A percentile compares a stretch with the other conserved stretches of the same genome.
Conservation (phyloP, 2,113 vertebrate genomes). For the Saccopteryx bilineata region DNA sequence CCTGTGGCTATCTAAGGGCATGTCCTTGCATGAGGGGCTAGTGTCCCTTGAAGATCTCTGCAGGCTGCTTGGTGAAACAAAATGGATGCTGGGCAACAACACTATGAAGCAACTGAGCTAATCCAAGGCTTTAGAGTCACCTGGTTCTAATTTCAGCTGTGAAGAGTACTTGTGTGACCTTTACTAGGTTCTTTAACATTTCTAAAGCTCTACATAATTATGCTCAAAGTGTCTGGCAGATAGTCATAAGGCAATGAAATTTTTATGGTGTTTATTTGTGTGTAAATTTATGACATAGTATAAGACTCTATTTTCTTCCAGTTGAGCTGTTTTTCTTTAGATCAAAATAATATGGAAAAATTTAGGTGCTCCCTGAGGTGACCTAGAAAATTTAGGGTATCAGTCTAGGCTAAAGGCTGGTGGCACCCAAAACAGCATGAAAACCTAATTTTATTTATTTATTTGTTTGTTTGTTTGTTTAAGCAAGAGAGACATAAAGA, state of each 20-base stretch:
- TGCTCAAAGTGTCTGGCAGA: not conserved
- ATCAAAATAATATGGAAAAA: constrained; percentile 10
- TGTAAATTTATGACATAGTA: not conserved
- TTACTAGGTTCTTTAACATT: not conserved
- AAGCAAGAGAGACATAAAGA: no score
- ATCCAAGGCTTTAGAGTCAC: not conserved
- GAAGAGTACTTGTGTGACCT: not conserved
- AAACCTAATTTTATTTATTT: not conserved
- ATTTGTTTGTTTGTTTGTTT: no score
- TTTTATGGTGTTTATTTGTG: not conserved
- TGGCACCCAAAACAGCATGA: not conserved
- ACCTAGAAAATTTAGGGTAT: not conserved
- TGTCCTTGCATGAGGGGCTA: not conserved
- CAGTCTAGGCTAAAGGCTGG: not conserved
- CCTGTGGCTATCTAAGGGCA: not conserved
- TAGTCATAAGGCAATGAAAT: not conserved
- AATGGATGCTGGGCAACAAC: not conserved
- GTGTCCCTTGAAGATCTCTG: fast-evolving
- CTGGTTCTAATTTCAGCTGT: not conserved
- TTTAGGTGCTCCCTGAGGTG: not conserved
- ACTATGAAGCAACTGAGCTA: not conserved
- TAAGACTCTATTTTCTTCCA: not conserved
- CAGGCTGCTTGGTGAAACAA: not conserved
- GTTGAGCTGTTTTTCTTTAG: constrained; percentile 21
- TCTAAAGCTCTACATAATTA: not conserved